Conservation (phyloP, 2,888 invertebrate genomes). For the Melanargia galathea region DNA sequence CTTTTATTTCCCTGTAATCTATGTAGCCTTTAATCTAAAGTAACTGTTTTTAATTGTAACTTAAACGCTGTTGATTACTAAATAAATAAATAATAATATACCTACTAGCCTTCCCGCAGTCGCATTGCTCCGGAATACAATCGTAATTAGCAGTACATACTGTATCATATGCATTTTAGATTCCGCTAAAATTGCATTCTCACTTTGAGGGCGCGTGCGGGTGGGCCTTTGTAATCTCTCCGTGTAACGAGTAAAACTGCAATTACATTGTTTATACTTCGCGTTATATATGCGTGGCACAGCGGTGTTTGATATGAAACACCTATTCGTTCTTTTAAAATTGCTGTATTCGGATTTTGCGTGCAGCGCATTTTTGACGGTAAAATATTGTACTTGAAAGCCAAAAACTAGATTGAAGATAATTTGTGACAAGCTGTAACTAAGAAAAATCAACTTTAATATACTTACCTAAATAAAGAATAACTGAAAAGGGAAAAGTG, state of each 20-base stretch:
- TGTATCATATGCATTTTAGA: slow-evolving; percentile 38
- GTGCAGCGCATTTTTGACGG: background rate
- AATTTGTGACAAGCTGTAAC: too few species aligned
- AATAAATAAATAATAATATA: too few species aligned
- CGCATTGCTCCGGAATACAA: slow-evolving; percentile 9
- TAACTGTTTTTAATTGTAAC: too few species aligned
- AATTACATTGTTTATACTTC: slow-evolving; percentile 24
- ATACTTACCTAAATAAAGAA: too few species aligned
- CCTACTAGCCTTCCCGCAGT: background rate
- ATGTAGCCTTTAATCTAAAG: too few species aligned
- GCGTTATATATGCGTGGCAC: slow-evolving; percentile 12
- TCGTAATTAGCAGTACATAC: slow-evolving; percentile 31
- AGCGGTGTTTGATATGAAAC: slow-evolving; percentile 1
- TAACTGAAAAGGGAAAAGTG: too few species aligned
- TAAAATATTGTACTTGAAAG: background rate
- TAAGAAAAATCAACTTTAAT: too few species aligned
- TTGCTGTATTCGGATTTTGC: background rate
- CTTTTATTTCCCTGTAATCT: too few species aligned
- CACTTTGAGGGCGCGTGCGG: slow-evolving; percentile 20
- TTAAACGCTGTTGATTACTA: too few species aligned
- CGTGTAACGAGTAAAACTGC: slow-evolving; percentile 23
- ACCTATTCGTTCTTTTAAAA: background rate
- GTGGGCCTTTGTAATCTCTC: slow-evolving; percentile 31
- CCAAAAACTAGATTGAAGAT: too few species aligned
- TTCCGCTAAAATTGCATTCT: slow-evolving; percentile 36